Percentiles rank a stretch among this genome's conserved stretches.
Evolutionary conservation across 2,113 vertebrate species (phyloP).

Genomic region (Proteles cristata): DNA sequence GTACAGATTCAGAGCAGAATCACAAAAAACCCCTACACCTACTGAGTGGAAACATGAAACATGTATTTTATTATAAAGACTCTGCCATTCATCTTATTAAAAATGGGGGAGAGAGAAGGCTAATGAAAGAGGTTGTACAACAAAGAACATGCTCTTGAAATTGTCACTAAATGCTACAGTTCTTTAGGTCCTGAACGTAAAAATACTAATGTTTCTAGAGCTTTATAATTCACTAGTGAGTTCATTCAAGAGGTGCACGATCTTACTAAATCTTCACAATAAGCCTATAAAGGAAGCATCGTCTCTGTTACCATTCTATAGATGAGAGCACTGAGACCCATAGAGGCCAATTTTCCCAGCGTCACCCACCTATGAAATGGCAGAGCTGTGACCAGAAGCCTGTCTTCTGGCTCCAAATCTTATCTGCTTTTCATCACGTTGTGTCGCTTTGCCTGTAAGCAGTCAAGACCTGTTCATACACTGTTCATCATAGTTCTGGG

Average conservation of each 20-base stretch:
- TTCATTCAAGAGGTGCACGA: neutral
- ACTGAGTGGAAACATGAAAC: neutral
- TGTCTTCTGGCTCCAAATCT: neutral
- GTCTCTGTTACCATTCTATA: neutral
- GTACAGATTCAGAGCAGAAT: conserved; percentile 4
- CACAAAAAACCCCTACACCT: neutral
- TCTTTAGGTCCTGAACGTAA: neutral
- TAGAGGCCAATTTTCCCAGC: neutral
- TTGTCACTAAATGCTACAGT: neutral
- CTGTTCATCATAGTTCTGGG: neutral
- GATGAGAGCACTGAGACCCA: neutral
- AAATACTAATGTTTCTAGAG: neutral
- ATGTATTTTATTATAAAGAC: conserved; percentile 49
- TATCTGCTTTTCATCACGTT: neutral
- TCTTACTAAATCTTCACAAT: neutral
- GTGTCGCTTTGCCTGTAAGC: neutral
- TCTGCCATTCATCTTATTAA: conserved; percentile 15
- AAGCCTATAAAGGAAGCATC: neutral
- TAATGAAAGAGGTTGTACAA: neutral
- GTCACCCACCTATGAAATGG: neutral
- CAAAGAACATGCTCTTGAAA: neutral
- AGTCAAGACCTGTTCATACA: neutral
- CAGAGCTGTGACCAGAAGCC: neutral
- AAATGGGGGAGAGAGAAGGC: neutral
- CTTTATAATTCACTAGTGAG: neutral